A percentile compares a stretch with the other conserved stretches of the same genome.
These are phyloP conservation scores for Phrixothrix hirtus DNA, from an alignment of 2,888 invertebrate species.

Conservation along the genomic window DNA sequence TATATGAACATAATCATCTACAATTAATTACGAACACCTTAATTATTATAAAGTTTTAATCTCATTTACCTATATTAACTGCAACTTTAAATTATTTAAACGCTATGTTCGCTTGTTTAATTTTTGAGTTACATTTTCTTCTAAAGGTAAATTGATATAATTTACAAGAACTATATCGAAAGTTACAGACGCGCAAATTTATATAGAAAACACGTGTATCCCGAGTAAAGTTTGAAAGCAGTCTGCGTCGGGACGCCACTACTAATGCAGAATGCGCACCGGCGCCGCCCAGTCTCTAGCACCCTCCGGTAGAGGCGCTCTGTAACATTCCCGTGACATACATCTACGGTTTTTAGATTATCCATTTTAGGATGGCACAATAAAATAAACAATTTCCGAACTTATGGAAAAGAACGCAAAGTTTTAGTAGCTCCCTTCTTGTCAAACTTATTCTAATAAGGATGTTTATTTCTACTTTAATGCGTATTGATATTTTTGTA, in stretches of 20 bases:
- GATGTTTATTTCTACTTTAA: too few species aligned
- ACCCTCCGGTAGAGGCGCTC: conserved; percentile 42
- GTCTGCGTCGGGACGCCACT: conserved; percentile 52
- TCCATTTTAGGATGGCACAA: conserved; percentile 14
- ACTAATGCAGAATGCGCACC: conserved; percentile 51
- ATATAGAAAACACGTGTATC: conserved; percentile 58
- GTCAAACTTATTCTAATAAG: too few species aligned
- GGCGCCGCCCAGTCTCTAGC: conserved; percentile 48
- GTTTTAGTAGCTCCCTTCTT: too few species aligned
- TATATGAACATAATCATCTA: too few species aligned
- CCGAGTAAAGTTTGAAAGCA: conserved; percentile 53
- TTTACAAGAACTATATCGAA: conserved; percentile 14
- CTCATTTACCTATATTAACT: conserved; percentile 1
- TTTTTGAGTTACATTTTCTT: neutral
- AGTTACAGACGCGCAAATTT: conserved; percentile 43
- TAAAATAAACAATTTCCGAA: conserved; percentile 15
- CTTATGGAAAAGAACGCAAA: too few species aligned
- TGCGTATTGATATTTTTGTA: too few species aligned
- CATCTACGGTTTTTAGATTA: conserved; percentile 17
- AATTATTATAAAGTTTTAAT: neutral
- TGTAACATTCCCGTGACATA: conserved; percentile 29
- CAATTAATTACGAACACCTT: conserved; percentile 1
- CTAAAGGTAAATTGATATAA: neutral
- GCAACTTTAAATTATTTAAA: conserved; percentile 1
- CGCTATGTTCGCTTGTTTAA: neutral